These are phyloP conservation scores for Psilopsiagon aymara DNA, from an alignment of 2,113 vertebrate genomes.

Conservation along the genomic window DNA sequence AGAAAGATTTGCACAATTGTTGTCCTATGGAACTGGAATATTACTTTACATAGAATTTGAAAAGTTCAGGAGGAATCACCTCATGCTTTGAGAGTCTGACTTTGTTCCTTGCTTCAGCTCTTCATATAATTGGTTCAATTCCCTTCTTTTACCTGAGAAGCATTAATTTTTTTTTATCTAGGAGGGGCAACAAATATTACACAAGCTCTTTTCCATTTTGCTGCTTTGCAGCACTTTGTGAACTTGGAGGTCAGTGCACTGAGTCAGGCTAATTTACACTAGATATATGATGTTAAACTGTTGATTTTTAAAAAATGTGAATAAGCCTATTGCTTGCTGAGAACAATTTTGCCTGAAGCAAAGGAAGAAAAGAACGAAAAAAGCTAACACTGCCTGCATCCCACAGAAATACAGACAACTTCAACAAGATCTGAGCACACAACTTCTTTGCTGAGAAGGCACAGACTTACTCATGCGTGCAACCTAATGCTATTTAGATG, in stretches of 20 bases:
- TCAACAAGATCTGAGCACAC: not conserved
- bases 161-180: not conserved
- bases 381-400: not conserved
- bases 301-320: not conserved
- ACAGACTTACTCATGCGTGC: accelerated
- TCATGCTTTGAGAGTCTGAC: not conserved
- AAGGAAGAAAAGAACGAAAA: not conserved
- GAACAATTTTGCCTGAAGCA: not conserved
- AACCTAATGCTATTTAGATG: not conserved
- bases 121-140: not conserved
- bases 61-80: not conserved
- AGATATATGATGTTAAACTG: not conserved
- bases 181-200: not conserved
- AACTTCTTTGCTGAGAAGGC: not conserved
- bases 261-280: not conserved
- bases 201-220: not conserved
- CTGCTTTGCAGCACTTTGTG: not conserved
- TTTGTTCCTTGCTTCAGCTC: not conserved
- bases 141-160: not conserved
- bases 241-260: not conserved
- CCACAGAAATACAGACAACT: not conserved
- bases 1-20: not conserved
- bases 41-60: not conserved
- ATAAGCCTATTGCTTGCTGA: not conserved
- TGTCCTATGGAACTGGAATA: not conserved